Evolutionary conservation across 2,113 vertebrate genomes (phyloP), one percentile per base, ranked within the genome.

Genomic region (Chamaetylas fuelleborni): DNA sequence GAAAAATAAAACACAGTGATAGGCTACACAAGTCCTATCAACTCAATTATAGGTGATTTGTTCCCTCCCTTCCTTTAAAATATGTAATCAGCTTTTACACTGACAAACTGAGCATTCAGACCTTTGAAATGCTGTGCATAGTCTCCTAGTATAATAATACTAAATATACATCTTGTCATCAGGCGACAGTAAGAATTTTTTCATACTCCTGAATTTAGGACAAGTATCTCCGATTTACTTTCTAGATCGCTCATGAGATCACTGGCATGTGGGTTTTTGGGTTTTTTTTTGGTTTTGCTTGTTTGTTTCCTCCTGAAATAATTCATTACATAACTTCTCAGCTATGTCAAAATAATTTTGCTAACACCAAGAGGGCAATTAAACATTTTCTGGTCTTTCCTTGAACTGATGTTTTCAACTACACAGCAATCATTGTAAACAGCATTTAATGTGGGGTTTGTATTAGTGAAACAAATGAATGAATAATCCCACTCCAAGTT

Each of bases 201-300:
- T 51, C 19, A 24, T 11, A n/a, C 29, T 62, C 43, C 28, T 34
- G 36, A 77, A 79, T 69, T 70, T 56, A 28, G 7, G 56, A 91
- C 2, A 2, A 56, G 1, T 40, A 64, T 16, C 26, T 71, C 34
- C 26, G 43, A 24, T 57, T 90, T 18, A 79, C 14, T 18, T 79
- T 51, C 33, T 18, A 50, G 11, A 34, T 36, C 38, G 19, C 19
- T 8, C 45, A 53, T 57, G 10, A 54, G 11, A 34, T 45, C 48
- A 26, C 14, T 11, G 9, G 29, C 38, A 47, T 28, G 50, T 51
- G 9, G 25, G 22, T 12, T 22, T 34, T 6, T 20, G 0, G 0
- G 15, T 6, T 23, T 45, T 6, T 33, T 56, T 26, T 50, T 14
- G 40, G 23, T 12, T 50, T 42, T 57, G 6, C 34, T 48, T 73